phyloP scores from a whole-genome alignment of 2,888 invertebrate species.

The Cynaeus angustus region DNA sequence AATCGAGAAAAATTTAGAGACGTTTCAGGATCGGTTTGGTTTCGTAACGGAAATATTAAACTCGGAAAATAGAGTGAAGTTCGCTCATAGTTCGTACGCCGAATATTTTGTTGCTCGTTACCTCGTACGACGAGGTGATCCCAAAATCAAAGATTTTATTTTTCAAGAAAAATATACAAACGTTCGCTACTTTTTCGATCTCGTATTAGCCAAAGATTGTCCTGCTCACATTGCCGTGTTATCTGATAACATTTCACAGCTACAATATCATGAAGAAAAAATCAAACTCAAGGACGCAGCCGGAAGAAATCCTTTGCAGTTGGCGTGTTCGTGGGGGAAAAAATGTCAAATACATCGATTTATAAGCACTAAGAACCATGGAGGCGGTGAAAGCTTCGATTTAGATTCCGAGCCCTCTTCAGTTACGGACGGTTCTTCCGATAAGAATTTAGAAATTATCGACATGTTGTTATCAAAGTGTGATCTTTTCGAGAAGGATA shows the following conservation, averaged over 20 bases:
- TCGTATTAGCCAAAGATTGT: conserved; percentile 11
- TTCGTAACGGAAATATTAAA: background rate
- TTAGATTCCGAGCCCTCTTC: too few species aligned
- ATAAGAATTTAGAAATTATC: too few species aligned
- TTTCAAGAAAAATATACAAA: conserved; percentile 2
- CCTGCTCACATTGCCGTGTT: conserved; percentile 23
- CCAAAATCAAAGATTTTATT: background rate
- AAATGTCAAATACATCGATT: conserved; percentile 2
- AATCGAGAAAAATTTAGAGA: too few species aligned
- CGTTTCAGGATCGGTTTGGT: background rate
- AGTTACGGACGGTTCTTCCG: too few species aligned
- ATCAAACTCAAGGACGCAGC: background rate
- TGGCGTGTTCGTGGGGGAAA: background rate
- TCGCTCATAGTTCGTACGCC: conserved; percentile 4
- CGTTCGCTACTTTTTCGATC: conserved; percentile 12
- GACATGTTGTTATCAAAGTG: too few species aligned
- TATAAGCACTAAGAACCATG: too few species aligned
- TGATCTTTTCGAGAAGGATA: too few species aligned
- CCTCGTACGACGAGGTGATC: background rate
- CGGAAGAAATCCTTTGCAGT: background rate
- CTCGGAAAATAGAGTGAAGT: background rate
- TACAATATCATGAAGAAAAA: background rate
- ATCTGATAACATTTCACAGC: conserved; percentile 1
- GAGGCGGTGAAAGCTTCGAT: too few species aligned
- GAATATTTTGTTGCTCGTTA: conserved; percentile 28